phyloP scores from a whole-genome alignment of 2,113 vertebrate genomes.

The Pithys albifrons region DNA sequence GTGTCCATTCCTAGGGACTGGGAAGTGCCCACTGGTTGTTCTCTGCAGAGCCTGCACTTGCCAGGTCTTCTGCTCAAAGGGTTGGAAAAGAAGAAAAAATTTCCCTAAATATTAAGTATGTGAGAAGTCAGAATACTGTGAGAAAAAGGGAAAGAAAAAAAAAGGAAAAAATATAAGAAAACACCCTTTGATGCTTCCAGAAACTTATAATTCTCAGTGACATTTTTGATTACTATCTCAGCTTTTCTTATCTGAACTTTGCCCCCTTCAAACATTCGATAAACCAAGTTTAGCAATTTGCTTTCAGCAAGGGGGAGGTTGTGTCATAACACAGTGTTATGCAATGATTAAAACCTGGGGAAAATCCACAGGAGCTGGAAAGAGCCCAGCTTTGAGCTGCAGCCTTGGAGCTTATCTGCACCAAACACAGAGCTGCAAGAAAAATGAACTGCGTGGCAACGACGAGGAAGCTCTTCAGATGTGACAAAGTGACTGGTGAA shows the following conservation, averaged over 20 bases:
- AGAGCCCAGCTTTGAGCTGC: slow-evolving; percentile 42
- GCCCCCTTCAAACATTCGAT: slow-evolving; percentile 40
- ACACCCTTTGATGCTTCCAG: background rate
- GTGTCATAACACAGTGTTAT: slow-evolving; percentile 38
- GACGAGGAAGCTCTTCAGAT: slow-evolving; percentile 57
- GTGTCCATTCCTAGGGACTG: accelerated
- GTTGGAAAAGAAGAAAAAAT: background rate
- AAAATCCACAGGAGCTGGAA: slow-evolving; percentile 46
- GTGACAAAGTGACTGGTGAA: slow-evolving; percentile 30
- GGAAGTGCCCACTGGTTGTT: background rate
- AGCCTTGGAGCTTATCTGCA: slow-evolving; percentile 56
- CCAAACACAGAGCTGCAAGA: slow-evolving; percentile 52
- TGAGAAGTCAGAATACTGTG: background rate
- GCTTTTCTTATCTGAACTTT: slow-evolving; percentile 49
- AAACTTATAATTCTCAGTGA: slow-evolving; percentile 31
- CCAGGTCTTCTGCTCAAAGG: background rate
- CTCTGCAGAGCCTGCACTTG: background rate
- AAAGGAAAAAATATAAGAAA: background rate
- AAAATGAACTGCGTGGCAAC: slow-evolving; percentile 50
- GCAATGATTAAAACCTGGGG: slow-evolving; percentile 46
- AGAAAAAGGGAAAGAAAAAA: background rate
- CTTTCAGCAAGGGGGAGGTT: slow-evolving; percentile 14
- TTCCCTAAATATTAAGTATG: background rate
- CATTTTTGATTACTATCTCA: slow-evolving; percentile 37
- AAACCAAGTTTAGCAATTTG: slow-evolving; percentile 37